Conservation (phyloP, 1,140 invertebrate species). For the Drosophila gunungcola region DNA sequence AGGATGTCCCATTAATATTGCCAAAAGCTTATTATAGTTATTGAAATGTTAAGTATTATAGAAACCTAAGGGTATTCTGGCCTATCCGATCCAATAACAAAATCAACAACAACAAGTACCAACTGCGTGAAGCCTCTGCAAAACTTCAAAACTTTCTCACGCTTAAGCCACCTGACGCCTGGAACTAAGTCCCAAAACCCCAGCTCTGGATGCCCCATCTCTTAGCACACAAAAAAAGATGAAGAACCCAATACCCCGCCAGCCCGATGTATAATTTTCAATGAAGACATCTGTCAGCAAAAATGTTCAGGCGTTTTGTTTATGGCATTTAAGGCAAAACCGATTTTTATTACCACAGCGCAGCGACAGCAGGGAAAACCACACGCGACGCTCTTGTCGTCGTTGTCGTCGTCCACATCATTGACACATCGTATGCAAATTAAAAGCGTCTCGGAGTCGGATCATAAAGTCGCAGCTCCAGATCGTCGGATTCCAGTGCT, state of each 20-base stretch:
- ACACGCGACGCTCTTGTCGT: conserved; percentile 66
- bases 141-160: conserved; percentile 69
- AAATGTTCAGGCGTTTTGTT: conserved; percentile 83
- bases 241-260: conserved; percentile 1
- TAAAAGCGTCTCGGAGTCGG: conserved; percentile 71
- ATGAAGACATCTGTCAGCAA: conserved; percentile 84
- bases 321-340: conserved; percentile 82
- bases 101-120: not conserved
- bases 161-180: conserved; percentile 73
- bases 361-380: conserved; percentile 56
- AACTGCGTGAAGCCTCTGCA: conserved; percentile 1
- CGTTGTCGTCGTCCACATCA: conserved; percentile 65
- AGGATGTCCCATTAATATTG: too few relatives aligned
- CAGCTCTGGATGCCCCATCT: conserved; percentile 10
- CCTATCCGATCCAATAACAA: not conserved
- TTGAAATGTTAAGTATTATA: too few relatives aligned
- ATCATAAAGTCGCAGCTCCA: conserved; percentile 45
- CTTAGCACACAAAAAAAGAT: conserved; percentile 15
- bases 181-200: conserved; percentile 26
- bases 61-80: too few relatives aligned
- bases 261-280: conserved; percentile 69
- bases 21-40: too few relatives aligned
- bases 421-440: conserved; percentile 83
- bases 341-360: conserved; percentile 82
- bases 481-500: conserved; percentile 12